Evolutionary conservation across 64 coral and sea anemone species (phyloP), one percentile per base, ranked within the genome.

Genomic region (Catalaphyllia jardinei): DNA sequence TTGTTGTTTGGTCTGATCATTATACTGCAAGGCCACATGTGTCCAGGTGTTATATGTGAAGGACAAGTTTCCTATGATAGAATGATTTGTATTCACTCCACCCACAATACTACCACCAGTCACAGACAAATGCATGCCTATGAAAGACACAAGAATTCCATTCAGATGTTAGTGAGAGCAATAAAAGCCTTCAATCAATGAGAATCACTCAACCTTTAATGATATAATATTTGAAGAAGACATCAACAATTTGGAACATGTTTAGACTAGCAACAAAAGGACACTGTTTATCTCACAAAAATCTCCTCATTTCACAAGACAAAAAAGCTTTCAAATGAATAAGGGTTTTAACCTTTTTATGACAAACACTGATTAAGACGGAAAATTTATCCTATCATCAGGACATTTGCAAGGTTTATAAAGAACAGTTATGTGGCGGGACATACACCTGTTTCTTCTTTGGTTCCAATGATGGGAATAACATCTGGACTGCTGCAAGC

Each of bases 41-140:
- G 71, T 88, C 86, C 86, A 88, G 25, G 71, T 74, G 86, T 88
- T 88, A 57, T 88, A 88, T 8, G 60, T 61, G 76, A 88, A 88
- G 4, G 76, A 49, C 20, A 55, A 9, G 74, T 88, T 74, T 8
- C 83, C 65, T 28, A 19, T 73, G 2, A 74, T 27, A 13, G 27
- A 4, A 12, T 74, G 39, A 17, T 9, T 59, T 1, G 8, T 24
- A 52, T 28, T 55, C 62, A 73, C 17, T 71, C 83, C 83, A 52
- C 72, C 72, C 22, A 22, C 13, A 1, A 76, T 27, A 13, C 22
- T 20, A 1, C 71, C 72, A 38, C 52, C 72, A n/a, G 52, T 76
- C 59, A 76, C 74, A 9, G 86, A 76, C 72, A 88, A 25, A 28
- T 88, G 28, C 38, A 77, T 16, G 14, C 86, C 86, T 88, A n/a